Evolutionary conservation across 2,113 vertebrate genomes (phyloP).

Genomic region (Anolis carolinensis): DNA sequence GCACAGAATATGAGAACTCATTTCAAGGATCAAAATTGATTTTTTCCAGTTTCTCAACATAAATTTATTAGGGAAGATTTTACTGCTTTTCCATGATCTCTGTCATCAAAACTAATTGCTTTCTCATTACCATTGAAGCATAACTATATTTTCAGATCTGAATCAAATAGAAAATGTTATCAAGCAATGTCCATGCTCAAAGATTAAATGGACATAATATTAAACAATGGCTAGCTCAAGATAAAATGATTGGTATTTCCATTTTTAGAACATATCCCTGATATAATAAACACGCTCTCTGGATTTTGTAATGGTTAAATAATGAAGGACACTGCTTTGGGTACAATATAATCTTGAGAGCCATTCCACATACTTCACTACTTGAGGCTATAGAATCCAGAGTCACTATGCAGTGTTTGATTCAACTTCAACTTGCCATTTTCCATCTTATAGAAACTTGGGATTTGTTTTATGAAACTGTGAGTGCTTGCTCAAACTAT

Average conservation of each 20-base stretch:
- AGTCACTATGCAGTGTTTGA: too few relatives aligned
- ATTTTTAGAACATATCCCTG: background rate
- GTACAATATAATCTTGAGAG: background rate
- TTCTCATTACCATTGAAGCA: constrained; percentile 31
- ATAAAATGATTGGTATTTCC: background rate
- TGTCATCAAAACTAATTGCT: constrained; percentile 31
- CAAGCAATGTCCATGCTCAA: background rate
- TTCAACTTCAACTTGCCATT: too few relatives aligned
- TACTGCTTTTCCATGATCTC: constrained; percentile 15
- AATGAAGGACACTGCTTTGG: background rate
- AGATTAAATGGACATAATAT: background rate
- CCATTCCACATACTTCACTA: background rate
- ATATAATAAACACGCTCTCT: background rate
- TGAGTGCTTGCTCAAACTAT: too few relatives aligned
- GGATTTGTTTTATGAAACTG: too few relatives aligned
- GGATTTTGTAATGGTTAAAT: background rate
- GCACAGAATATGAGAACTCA: constrained; percentile 21
- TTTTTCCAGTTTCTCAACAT: constrained; percentile 26
- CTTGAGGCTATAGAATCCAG: background rate
- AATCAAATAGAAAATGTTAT: background rate
- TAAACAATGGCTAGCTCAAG: background rate
- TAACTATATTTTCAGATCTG: constrained; percentile 15
- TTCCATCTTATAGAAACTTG: too few relatives aligned
- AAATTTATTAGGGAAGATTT: constrained; percentile 7
- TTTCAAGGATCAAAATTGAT: constrained; percentile 39